phyloP scores from a whole-genome alignment of 23 tunicate species.

The Ciona savignyi region DNA sequence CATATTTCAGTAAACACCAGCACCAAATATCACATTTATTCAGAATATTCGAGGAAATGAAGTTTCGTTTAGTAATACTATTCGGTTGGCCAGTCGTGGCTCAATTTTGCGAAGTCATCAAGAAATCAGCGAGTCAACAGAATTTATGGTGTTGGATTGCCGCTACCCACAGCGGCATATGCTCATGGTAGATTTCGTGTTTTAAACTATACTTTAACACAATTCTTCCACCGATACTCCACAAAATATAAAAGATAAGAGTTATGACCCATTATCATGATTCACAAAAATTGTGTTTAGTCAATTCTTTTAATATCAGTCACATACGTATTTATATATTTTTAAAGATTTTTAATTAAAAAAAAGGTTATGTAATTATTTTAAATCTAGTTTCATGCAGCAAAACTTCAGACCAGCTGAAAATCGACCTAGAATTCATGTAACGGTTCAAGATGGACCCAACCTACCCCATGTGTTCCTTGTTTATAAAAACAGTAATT shows the following conservation, averaged over 20 bases:
- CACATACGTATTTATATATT: too few relatives aligned
- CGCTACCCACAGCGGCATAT: conserved; percentile 32
- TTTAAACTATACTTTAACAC: too few relatives aligned
- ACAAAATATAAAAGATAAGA: too few relatives aligned
- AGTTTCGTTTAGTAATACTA: conserved; percentile 22
- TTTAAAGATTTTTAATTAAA: too few relatives aligned
- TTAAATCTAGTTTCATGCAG: conserved; percentile 12
- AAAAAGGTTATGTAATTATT: too few relatives aligned
- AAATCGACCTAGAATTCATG: conserved; percentile 2
- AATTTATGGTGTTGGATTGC: conserved; percentile 33
- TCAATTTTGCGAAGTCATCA: conserved; percentile 4
- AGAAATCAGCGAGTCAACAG: conserved; percentile 1
- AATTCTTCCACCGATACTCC: too few relatives aligned
- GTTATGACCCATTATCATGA: too few relatives aligned
- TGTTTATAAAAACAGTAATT: conserved; percentile 18
- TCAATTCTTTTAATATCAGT: too few relatives aligned
- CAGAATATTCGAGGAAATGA: conserved; percentile 14
- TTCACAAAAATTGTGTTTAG: too few relatives aligned
- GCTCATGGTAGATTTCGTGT: conserved; percentile 11
- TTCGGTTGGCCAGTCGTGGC: conserved; percentile 8
- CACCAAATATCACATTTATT: background rate
- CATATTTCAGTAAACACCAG: background rate
- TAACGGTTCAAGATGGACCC: conserved; percentile 18
- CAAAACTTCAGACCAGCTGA: conserved; percentile 35
- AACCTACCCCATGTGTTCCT: conserved; percentile 21